phyloP scores from a whole-genome alignment of 2,797 vertebrate species.

The Poecilia velifera region DNA sequence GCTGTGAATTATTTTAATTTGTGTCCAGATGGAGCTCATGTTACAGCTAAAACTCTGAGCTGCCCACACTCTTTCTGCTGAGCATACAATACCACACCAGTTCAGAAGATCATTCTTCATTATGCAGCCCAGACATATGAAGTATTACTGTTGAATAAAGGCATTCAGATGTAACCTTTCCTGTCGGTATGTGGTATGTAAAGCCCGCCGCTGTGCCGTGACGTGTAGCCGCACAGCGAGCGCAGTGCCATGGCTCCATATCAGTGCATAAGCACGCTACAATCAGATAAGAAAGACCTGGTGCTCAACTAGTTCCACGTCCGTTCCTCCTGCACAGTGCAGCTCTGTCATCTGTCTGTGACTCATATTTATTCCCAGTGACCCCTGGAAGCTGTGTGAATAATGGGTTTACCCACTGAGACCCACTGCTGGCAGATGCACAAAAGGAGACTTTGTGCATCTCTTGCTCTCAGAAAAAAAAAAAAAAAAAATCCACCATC shows the following conservation, averaged over 20 bases:
- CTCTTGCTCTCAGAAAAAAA: not conserved
- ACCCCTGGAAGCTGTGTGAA: slow-evolving; percentile 43
- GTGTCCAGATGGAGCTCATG: slow-evolving; percentile 9
- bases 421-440: slow-evolving; percentile 21
- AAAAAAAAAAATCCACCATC: not conserved
- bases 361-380: slow-evolving; percentile 61
- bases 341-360: slow-evolving; percentile 53
- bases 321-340: slow-evolving; percentile 33
- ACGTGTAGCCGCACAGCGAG: not conserved
- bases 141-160: not conserved
- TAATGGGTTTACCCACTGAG: slow-evolving; percentile 46
- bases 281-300: slow-evolving; percentile 29
- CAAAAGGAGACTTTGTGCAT: slow-evolving; percentile 20
- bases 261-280: slow-evolving; percentile 13
- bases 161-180: slow-evolving; percentile 54
- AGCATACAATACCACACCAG: not conserved
- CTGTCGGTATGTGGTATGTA: slow-evolving; percentile 6
- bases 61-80: not conserved
- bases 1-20: slow-evolving; percentile 9
- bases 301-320: slow-evolving; percentile 30
- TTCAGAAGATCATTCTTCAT: not conserved
- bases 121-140: slow-evolving; percentile 10
- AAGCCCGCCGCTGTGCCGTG: slow-evolving; percentile 1
- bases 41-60: not conserved
- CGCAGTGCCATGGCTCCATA: slow-evolving; percentile 6